Evolutionary conservation across 2,113 vertebrate species (phyloP), one percentile per base, ranked within the genome.

Genomic region (Aldabrachelys gigantea): DNA sequence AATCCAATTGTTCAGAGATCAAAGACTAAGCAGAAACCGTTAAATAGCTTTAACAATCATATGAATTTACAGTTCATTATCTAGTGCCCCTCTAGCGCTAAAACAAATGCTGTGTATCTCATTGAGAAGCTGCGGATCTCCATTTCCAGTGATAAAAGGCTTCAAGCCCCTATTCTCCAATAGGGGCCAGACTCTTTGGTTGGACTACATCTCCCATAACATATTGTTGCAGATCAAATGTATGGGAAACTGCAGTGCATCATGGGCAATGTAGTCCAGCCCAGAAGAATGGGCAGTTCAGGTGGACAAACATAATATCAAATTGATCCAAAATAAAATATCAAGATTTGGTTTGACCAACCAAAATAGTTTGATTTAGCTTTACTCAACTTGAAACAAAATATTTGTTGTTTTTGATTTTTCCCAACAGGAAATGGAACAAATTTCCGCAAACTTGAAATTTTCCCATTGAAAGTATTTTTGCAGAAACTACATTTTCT

Each of bases 301-400:
- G 62, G 54, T 79, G 38, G 86, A 92, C 50, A 59, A 22, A 92
- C 90, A 93, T 88, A 53, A 80, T 25, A 41, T 83, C 81, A 85
- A 88, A 92, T 47, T 29, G 25, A 88, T 89, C 65, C 79, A 89
- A 86, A 95, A 1, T n/a, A 72, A 79, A 94, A 84, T 0, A 0
- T 8, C 93, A 89, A 47, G 90, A 0, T 88, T 87, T 83, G 79
- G 4, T 79, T 8, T 38, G 9, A 79, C 87, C 53, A 91, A 88
- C 56, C 47, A 89, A 93, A 96, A 93, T 89, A 91, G 82, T 91
- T 90, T 79, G 35, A 93, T 38, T 80, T 96, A 79, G 82, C 84
- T 92, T 88, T 50, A 84, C 85, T 72, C 72, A 82, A 16, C 38
- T 44, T 47, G 52, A 91, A 91, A 79, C 4, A 93, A 81, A 81